Conservation (phyloP, 2,113 vertebrate species). For the Cyanistes caeruleus region DNA sequence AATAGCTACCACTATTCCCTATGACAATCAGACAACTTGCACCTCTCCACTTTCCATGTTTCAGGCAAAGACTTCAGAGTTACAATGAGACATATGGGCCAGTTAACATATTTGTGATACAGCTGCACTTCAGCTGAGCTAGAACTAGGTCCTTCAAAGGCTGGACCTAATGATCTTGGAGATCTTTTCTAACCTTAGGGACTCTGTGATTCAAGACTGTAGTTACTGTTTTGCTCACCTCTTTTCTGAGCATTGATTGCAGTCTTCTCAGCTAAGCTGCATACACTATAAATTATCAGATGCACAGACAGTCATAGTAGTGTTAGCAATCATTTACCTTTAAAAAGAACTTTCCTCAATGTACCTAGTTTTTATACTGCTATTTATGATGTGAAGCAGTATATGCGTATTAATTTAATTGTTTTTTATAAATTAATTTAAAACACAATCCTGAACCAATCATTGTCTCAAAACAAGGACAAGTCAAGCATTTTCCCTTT, state of each 20-base stretch:
- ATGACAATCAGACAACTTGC: neutral
- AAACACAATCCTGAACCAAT: neutral
- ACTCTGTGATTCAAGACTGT: neutral
- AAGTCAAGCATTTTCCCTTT: neutral
- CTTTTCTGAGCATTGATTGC: neutral
- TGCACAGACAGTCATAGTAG: neutral
- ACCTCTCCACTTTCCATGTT: neutral
- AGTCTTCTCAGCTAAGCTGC: neutral
- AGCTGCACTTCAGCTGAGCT: neutral
- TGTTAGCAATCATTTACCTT: neutral
- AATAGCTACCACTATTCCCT: neutral
- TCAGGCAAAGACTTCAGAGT: neutral
- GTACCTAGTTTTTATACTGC: neutral
- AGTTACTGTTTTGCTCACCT: neutral
- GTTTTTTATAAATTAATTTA: neutral
- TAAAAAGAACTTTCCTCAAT: neutral
- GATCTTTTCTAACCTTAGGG: neutral
- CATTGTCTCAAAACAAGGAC: neutral
- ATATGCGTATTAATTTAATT: neutral
- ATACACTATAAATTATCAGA: neutral
- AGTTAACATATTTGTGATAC: fast-evolving
- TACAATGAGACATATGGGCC: neutral
- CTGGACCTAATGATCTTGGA: neutral
- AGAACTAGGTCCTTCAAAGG: neutral
- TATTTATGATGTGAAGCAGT: neutral